Percentiles rank a stretch among this genome's conserved stretches.
These are phyloP conservation scores for Lithophane semibrunnea DNA, from an alignment of 2,888 invertebrate species.

Conservation along the genomic window DNA sequence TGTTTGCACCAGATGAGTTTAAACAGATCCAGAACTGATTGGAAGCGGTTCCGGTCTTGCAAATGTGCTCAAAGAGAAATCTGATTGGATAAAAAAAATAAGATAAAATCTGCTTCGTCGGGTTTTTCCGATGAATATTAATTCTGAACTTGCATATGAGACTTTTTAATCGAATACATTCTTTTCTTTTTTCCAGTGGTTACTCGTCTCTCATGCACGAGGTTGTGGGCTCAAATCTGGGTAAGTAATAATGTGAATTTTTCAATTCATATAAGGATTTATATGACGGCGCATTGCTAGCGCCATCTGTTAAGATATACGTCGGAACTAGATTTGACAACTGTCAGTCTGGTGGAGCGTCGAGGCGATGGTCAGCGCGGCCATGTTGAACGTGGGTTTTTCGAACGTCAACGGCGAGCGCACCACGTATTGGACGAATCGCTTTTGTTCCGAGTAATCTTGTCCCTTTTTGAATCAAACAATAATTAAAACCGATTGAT, in stretches of 20 bases:
- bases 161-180: neutral
- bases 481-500: too few species aligned
- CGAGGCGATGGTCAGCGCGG: too few species aligned
- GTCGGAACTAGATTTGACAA: too few species aligned
- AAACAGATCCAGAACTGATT: constrained; percentile 30
- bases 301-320: too few species aligned
- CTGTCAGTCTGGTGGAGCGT: too few species aligned
- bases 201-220: neutral
- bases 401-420: too few species aligned
- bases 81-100: constrained; percentile 36
- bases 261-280: neutral
- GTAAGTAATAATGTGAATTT: neutral
- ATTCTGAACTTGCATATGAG: neutral
- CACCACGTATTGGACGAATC: too few species aligned
- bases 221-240: neutral
- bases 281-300: too few species aligned
- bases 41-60: neutral
- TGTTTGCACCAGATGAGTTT: constrained; percentile 16
- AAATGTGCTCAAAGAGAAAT: constrained; percentile 45
- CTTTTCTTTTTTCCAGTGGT: neutral
- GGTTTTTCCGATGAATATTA: constrained; percentile 21
- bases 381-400: too few species aligned
- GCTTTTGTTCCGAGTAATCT: too few species aligned
- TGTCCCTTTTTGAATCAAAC: too few species aligned
- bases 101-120: neutral